Conservation (phyloP, 1,140 invertebrate genomes). For the Oncopodura yosiiana region DNA sequence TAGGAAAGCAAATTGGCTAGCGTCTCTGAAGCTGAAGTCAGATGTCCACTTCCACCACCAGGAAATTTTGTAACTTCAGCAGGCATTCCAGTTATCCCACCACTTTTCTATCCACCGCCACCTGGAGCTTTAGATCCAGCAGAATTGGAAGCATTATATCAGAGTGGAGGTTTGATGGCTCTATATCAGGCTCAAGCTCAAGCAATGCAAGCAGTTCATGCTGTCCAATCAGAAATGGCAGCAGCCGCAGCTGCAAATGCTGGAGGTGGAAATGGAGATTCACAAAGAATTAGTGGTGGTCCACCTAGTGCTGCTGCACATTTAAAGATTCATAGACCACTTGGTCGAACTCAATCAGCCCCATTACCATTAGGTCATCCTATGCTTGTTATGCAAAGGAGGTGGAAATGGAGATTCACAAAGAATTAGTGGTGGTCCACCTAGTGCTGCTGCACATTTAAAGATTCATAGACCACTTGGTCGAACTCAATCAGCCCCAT, state of each 20-base stretch:
- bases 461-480: constrained; percentile 63
- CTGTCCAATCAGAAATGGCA: constrained; percentile 8
- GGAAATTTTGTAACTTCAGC: no score
- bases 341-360: constrained; percentile 61
- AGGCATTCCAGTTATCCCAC: constrained; percentile 57
- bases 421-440: background rate
- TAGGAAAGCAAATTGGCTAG: constrained; percentile 46
- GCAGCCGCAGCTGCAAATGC: constrained; percentile 12
- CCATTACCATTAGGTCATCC: constrained; percentile 86
- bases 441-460: background rate
- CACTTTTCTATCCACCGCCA: constrained; percentile 65
- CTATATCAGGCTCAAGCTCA: constrained; percentile 29
- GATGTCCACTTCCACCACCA: constrained; percentile 58
- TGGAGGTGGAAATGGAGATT: background rate
- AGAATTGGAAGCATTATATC: constrained; percentile 31
- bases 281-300: constrained; percentile 1
- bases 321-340: constrained; percentile 47
- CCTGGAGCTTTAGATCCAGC: constrained; percentile 36
- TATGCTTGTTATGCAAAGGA: constrained; percentile 56
- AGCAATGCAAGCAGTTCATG: constrained; percentile 10
- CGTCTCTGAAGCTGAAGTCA: constrained; percentile 66
- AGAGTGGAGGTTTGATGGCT: constrained; percentile 29
- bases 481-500: constrained; percentile 61
- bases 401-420: no score
- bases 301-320: background rate